These are phyloP conservation scores for Benitochromis conjunctus DNA, from an alignment of 2,113 vertebrate genomes.

Conservation along the genomic window DNA sequence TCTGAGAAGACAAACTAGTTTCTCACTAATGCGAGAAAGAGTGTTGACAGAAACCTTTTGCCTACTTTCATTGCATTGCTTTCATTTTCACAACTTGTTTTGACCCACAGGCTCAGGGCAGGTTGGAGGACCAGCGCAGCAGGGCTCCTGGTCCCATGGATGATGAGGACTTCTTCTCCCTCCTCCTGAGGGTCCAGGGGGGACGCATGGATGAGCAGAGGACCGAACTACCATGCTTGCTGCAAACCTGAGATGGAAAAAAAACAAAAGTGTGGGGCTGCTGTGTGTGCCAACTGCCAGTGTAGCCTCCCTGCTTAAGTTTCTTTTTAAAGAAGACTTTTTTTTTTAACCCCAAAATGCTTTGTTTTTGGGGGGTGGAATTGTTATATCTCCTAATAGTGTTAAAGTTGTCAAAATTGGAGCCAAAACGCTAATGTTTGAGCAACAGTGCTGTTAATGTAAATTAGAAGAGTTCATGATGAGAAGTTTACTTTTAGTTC, in stretches of 20 bases:
- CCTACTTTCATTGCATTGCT: not conserved
- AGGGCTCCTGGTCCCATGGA: conserved; percentile 82
- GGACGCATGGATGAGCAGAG: conserved; percentile 83
- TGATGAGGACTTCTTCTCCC: conserved; percentile 86
- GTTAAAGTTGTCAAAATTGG: conserved; percentile 4
- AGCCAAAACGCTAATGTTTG: conserved; percentile 19
- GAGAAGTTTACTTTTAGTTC: not conserved
- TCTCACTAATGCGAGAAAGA: not conserved
- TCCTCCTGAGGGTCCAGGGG: conserved; percentile 85
- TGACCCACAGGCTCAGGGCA: conserved; percentile 71
- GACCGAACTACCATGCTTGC: conserved; percentile 70
- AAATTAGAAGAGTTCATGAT: not conserved
- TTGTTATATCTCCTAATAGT: not conserved
- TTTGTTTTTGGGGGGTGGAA: not conserved
- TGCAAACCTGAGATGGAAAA: conserved; percentile 57
- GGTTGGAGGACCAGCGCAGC: conserved; percentile 86
- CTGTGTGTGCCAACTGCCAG: not conserved
- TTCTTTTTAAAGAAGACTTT: not conserved
- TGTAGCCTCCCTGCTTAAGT: not conserved
- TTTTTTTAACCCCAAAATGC: not conserved
- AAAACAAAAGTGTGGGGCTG: not conserved
- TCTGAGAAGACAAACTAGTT: not conserved
- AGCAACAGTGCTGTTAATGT: conserved; percentile 11
- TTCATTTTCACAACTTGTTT: not conserved
- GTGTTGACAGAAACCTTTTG: not conserved